A percentile compares a stretch with the other conserved stretches of the same genome.
phyloP scores from a whole-genome alignment of 2,797 vertebrate species.

The Clarias laeviceps region DNA sequence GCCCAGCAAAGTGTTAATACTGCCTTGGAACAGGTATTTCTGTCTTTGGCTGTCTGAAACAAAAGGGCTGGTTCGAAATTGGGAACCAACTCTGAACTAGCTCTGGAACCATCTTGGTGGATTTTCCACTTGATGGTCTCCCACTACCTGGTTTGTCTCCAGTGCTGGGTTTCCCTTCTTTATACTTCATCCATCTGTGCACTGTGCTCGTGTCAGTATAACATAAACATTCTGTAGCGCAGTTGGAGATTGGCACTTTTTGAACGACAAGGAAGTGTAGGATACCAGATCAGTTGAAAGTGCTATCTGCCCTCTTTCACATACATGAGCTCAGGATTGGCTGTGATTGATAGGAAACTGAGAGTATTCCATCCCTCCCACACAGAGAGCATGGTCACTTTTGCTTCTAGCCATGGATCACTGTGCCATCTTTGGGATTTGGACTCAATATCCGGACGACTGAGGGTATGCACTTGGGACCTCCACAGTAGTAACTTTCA shows the following conservation, averaged over 20 bases:
- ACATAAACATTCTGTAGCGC: too few species aligned
- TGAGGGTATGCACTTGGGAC: neutral
- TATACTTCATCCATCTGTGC: too few species aligned
- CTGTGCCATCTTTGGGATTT: neutral
- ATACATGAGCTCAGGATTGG: neutral
- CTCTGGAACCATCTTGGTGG: too few species aligned
- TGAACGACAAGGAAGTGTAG: neutral
- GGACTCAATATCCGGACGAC: neutral
- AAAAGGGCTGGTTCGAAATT: too few species aligned
- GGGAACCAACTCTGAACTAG: too few species aligned
- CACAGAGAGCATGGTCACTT: neutral
- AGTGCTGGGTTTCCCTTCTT: too few species aligned
- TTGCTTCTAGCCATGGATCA: neutral
- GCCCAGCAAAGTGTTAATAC: too few species aligned
- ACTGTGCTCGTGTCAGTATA: too few species aligned
- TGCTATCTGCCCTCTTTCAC: neutral
- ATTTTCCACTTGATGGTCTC: too few species aligned
- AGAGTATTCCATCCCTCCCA: neutral
- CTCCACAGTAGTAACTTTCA: neutral
- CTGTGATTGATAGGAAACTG: neutral
- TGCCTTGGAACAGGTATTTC: too few species aligned
- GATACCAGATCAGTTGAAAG: neutral
- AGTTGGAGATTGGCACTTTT: neutral
- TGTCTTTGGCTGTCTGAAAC: too few species aligned
- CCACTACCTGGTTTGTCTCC: too few species aligned